phyloP scores from a whole-genome alignment of 2,797 vertebrate species.

The Sebastes steindachneri region DNA sequence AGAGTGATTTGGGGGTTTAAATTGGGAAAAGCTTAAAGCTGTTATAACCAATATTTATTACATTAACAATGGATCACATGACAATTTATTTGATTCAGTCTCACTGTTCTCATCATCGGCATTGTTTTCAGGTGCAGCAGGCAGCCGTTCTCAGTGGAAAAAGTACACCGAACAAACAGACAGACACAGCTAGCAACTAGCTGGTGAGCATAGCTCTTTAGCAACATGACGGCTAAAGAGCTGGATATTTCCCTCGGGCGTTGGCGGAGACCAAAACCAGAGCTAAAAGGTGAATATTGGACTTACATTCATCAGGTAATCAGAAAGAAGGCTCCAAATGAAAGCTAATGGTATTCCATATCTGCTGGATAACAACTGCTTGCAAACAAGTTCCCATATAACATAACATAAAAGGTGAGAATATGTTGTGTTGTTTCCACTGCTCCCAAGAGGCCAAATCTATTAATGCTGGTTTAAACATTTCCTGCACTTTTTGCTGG shows the following conservation, averaged over 20 bases:
- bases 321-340: not conserved
- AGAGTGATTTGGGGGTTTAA: not conserved
- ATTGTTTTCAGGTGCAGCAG: no score
- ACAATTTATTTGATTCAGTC: not conserved
- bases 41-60: not conserved
- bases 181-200: not conserved
- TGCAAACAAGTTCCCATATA: not conserved
- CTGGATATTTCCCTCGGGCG: no score
- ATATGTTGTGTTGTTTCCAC: not conserved
- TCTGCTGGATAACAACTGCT: not conserved
- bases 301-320: not conserved
- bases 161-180: not conserved
- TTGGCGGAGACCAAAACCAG: no score
- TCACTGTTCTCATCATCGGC: not conserved
- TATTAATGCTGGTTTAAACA: not conserved
- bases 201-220: not conserved
- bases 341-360: not conserved
- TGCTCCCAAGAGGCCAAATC: not conserved
- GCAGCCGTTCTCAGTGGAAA: no score
- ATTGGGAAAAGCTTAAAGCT: not conserved
- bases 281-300: not conserved
- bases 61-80: not conserved
- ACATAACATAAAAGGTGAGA: not conserved
- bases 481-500: not conserved
- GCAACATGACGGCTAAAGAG: no score